Conservation (phyloP, 2,113 vertebrate species). For the Scartelaos histophorus region DNA sequence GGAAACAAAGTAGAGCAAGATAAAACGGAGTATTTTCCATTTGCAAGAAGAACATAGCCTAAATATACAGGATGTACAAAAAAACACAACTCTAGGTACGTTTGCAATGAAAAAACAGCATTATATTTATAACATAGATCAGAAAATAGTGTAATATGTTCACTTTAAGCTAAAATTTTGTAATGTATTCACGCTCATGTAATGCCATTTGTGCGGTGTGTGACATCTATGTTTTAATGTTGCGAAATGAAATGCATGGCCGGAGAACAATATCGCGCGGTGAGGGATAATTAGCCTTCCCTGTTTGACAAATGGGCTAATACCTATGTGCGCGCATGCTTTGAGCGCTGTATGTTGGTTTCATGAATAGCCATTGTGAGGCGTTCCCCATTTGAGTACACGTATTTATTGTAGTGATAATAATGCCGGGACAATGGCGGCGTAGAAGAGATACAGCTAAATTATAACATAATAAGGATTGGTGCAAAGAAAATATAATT, state of each 20-base stretch:
- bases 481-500: slow-evolving; percentile 22
- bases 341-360: slow-evolving; percentile 85
- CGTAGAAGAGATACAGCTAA: slow-evolving; percentile 34
- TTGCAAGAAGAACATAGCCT: no score
- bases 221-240: slow-evolving; percentile 96
- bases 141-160: slow-evolving; percentile 13
- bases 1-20: no score
- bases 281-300: slow-evolving; percentile 97
- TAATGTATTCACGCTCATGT: slow-evolving; percentile 99
- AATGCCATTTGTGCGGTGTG: slow-evolving; percentile 86
- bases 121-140: no score
- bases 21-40: no score
- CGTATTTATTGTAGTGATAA: slow-evolving; percentile 73
- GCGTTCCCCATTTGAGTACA: slow-evolving; percentile 83
- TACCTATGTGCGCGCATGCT: slow-evolving; percentile 98
- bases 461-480: slow-evolving; percentile 26
- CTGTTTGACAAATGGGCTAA: slow-evolving; percentile 97
- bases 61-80: no score
- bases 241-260: slow-evolving; percentile 91
- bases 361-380: slow-evolving; percentile 84
- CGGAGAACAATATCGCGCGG: slow-evolving; percentile 87
- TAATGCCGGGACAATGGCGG: slow-evolving; percentile 48
- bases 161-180: slow-evolving; percentile 89
- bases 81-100: no score
- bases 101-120: no score